Evolutionary conservation across 2,888 invertebrate genomes (phyloP).

Genomic region (Ischnura elegans): DNA sequence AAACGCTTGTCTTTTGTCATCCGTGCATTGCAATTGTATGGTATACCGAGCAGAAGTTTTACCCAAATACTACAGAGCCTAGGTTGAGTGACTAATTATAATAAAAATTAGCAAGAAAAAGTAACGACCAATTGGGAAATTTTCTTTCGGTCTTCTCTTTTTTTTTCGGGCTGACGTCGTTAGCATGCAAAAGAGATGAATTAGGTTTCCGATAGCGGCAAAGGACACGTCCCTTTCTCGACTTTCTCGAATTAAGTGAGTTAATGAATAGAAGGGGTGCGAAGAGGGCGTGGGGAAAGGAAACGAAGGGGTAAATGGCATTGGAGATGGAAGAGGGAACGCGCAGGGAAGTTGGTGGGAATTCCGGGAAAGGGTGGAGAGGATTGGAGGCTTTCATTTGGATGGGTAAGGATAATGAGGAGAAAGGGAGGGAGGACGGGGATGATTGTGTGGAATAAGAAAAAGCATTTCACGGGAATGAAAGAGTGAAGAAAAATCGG

Average conservation of each 20-base stretch:
- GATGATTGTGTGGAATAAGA: neutral
- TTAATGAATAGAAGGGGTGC: slow-evolving; percentile 47
- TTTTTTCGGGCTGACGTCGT: slow-evolving; percentile 23
- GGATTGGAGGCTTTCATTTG: neutral
- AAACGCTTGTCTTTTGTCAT: neutral
- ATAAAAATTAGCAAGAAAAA: neutral
- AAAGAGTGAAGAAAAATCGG: neutral
- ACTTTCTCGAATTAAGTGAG: slow-evolving; percentile 59
- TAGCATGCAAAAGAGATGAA: slow-evolving; percentile 65
- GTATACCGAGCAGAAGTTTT: neutral
- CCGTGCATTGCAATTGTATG: neutral
- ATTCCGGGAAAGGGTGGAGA: neutral
- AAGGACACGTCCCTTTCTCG: slow-evolving; percentile 59
- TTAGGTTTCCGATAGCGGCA: slow-evolving; percentile 61
- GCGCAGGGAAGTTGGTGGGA: neutral
- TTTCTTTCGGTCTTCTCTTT: neutral
- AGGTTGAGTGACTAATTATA: neutral
- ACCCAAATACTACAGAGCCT: neutral
- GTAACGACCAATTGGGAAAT: neutral
- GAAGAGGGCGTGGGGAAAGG: neutral
- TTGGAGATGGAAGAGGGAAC: neutral
- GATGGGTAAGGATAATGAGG: neutral
- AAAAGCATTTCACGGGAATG: neutral
- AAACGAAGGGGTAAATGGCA: neutral
- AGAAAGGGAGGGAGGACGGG: neutral